Conservation (phyloP, 1,140 invertebrate genomes). For the Calephelis nemesis region DNA sequence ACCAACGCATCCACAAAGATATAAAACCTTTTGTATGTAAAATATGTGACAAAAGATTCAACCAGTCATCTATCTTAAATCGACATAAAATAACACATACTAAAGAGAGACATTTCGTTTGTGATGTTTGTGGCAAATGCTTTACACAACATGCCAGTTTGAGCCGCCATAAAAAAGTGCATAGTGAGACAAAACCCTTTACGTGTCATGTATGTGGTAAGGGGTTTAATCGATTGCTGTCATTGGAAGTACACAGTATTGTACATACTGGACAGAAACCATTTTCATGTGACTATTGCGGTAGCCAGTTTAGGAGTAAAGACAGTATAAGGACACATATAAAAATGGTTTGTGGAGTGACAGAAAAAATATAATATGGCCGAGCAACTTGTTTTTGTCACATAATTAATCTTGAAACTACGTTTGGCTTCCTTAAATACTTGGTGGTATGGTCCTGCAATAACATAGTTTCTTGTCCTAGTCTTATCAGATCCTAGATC, state of each 20-base stretch:
- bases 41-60: background rate
- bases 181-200: background rate
- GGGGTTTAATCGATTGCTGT: background rate
- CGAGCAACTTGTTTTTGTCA: no score
- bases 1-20: background rate
- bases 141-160: background rate
- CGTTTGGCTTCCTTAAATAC: no score
- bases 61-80: conserved; percentile 1
- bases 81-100: conserved; percentile 13
- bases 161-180: background rate
- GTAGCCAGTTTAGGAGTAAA: background rate
- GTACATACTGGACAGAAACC: conserved; percentile 2
- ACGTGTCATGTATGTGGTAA: conserved; percentile 2
- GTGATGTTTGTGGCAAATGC: conserved; percentile 6
- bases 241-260: background rate
- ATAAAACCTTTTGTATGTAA: background rate
- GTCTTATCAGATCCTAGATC: no score
- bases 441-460: no score
- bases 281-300: background rate
- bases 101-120: background rate
- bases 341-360: background rate
- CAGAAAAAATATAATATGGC: no score
- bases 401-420: no score
- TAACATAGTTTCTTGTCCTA: no score
- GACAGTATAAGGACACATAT: background rate